Percentiles rank a stretch among this genome's conserved stretches.
phyloP scores from a whole-genome alignment of 1,140 invertebrate genomes.

The Apis florea region DNA sequence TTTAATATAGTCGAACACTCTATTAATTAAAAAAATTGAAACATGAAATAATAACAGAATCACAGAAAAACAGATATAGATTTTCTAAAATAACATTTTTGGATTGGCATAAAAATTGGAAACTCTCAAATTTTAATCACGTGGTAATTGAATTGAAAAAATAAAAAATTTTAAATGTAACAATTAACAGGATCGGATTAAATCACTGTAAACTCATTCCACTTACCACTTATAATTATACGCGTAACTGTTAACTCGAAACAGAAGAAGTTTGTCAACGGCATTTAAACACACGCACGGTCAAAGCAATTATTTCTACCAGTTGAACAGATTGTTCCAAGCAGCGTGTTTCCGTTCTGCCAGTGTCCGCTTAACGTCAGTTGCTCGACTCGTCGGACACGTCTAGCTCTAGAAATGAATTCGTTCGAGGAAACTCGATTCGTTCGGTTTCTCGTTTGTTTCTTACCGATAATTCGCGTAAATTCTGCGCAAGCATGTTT shows the following conservation, averaged over 20 bases:
- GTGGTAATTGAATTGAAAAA: too few species aligned
- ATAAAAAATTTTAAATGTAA: too few species aligned
- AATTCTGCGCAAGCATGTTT: constrained; percentile 67
- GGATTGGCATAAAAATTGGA: too few species aligned
- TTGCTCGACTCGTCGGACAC: neutral
- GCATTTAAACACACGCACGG: constrained; percentile 48
- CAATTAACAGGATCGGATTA: too few species aligned
- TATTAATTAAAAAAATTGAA: too few species aligned
- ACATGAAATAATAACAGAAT: too few species aligned
- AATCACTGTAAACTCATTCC: too few species aligned
- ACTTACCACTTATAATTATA: too few species aligned
- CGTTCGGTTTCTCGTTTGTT: constrained; percentile 39
- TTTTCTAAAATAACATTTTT: too few species aligned
- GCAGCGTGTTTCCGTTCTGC: constrained; percentile 56
- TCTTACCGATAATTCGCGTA: neutral
- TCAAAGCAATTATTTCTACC: constrained; percentile 67
- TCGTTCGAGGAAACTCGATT: constrained; percentile 5
- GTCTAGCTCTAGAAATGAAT: constrained; percentile 13
- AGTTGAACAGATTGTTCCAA: constrained; percentile 48
- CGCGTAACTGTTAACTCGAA: neutral
- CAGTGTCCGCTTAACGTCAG: constrained; percentile 24
- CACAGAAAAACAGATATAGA: too few species aligned
- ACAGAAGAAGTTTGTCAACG: constrained; percentile 22
- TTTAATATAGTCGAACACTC: too few species aligned
- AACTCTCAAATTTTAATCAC: too few species aligned